A percentile compares a stretch with the other conserved stretches of the same genome.
These are phyloP conservation scores for Picus viridis DNA, from an alignment of 2,797 vertebrate species.

Conservation along the genomic window DNA sequence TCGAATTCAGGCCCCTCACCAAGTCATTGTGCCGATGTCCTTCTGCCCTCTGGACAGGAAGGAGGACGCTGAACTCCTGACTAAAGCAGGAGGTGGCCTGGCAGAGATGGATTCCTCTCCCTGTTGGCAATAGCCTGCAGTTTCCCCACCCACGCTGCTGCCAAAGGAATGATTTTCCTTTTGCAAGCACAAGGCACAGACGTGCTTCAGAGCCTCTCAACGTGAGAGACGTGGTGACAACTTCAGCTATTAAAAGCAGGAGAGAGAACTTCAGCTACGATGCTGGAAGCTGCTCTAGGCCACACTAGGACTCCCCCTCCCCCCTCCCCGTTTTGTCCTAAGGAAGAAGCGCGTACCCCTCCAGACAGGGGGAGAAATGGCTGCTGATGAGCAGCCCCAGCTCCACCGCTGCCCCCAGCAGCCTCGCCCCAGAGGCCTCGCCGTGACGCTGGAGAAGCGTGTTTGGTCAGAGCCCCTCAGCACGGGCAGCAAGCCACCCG, in stretches of 20 bases:
- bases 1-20: not conserved
- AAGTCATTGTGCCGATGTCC: not conserved
- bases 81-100: accelerated
- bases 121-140: not conserved
- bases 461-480: accelerated
- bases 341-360: accelerated
- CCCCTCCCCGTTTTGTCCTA: not conserved
- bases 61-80: accelerated
- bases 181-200: not conserved
- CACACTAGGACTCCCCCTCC: accelerated
- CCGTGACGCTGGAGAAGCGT: accelerated
- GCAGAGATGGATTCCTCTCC: not conserved
- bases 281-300: not conserved
- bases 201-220: not conserved
- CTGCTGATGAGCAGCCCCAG: not conserved
- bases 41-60: not conserved
- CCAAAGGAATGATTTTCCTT: not conserved
- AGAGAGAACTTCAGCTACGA: not conserved
- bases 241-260: not conserved
- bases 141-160: not conserved
- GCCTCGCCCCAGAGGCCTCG: not conserved
- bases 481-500: not conserved
- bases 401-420: accelerated
- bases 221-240: not conserved
- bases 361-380: not conserved